These are phyloP conservation scores for Limnephilus marmoratus DNA, from an alignment of 2,888 invertebrate species.

Conservation along the genomic window DNA sequence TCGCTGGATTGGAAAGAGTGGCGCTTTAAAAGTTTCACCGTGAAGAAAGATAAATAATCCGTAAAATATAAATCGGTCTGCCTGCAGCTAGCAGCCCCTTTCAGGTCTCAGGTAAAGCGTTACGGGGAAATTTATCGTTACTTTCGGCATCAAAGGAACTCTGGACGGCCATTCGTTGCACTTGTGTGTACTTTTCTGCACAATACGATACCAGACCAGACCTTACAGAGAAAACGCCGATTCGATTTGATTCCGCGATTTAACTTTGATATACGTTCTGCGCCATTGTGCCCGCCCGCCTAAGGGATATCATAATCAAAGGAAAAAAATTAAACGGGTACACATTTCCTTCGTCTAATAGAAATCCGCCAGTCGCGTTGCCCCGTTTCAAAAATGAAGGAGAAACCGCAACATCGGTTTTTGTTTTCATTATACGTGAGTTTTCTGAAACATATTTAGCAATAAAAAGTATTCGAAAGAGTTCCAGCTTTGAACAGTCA, in stretches of 20 bases:
- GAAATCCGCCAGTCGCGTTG: slow-evolving; percentile 36
- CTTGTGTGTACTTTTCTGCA: slow-evolving; percentile 41
- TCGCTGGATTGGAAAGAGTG: slow-evolving; percentile 44
- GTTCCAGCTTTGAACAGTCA: slow-evolving; percentile 8
- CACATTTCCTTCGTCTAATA: slow-evolving; percentile 30
- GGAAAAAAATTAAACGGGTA: not conserved
- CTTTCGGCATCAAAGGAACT: slow-evolving; percentile 61
- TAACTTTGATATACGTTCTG: slow-evolving; percentile 45
- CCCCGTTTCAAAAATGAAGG: slow-evolving; percentile 6
- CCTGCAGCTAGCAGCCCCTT: slow-evolving; percentile 38
- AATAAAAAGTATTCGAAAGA: slow-evolving; percentile 17
- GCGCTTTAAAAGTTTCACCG: slow-evolving; percentile 48
- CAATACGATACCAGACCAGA: slow-evolving; percentile 32
- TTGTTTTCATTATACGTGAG: slow-evolving; percentile 27
- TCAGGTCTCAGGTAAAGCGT: slow-evolving; percentile 64
- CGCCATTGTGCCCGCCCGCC: slow-evolving; percentile 7
- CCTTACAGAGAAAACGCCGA: slow-evolving; percentile 37
- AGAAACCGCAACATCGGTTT: not conserved
- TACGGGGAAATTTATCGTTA: slow-evolving; percentile 60
- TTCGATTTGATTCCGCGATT: slow-evolving; percentile 48
- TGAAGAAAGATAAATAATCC: slow-evolving; percentile 61
- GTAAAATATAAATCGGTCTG: slow-evolving; percentile 57
- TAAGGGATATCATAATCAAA: slow-evolving; percentile 35
- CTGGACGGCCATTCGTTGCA: slow-evolving; percentile 57
- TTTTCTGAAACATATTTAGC: slow-evolving; percentile 35